Evolutionary conservation across 1,140 invertebrate genomes (phyloP), one percentile per base, ranked within the genome.

Genomic region (Holcopasites calliopsidis): DNA sequence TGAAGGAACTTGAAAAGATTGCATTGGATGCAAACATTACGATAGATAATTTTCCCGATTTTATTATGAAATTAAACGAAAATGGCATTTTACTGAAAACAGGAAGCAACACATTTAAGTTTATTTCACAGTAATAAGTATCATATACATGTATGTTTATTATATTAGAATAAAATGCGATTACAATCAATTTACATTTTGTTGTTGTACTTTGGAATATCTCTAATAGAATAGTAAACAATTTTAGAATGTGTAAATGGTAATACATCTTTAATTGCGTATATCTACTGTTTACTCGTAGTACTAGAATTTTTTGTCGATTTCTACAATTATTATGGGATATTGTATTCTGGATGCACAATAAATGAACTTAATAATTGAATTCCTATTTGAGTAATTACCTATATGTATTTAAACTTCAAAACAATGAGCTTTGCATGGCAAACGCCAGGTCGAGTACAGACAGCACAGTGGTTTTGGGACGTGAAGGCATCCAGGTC

Each of bases 81-180:
- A 95, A 97, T 90, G 97, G 97, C 35, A 95, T 95, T 92, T 92
- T 99, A 61, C 92, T 98, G 74, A 95, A 97, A 86, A 97, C 97
- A 91, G 95, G 94, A 13, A 92, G 93, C n/a, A 94, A 96, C 88
- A 92, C 94, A 18, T 99, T 97, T 86, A 93, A 96, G 89, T 92
- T 96, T 79, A 47, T 88, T 81, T 77, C 77, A 31, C 42, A 18
- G 0, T 71, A 58, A 31, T 57, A 47, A 65, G 16, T 3, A 13
- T n/a, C n/a, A n/a, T n/a, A 10, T 38, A 38, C 35, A n/a, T 49
- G 18, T 49, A 18, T 49, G 18, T n/a, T n/a, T n/a, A n/a, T n/a
- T n/a, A n/a, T n/a, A n/a, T n/a, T n/a, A n/a, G n/a, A n/a, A n/a
- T n/a, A n/a, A n/a, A n/a, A n/a, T n/a, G n/a, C n/a, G n/a, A n/a